These are phyloP conservation scores for Dryomyza anilis DNA, from an alignment of 2,888 invertebrate species.

Conservation along the genomic window DNA sequence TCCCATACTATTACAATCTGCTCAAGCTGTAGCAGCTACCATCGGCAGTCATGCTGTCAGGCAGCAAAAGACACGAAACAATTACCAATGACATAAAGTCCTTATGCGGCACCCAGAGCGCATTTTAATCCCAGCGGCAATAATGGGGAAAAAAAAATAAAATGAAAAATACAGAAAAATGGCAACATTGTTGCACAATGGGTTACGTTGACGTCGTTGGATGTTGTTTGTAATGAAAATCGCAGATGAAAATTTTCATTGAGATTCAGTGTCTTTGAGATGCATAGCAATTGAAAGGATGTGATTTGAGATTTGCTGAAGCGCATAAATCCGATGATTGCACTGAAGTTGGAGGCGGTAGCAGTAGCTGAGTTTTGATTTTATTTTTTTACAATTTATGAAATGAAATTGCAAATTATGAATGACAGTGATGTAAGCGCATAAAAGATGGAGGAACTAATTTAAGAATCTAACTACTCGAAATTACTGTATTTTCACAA, in stretches of 20 bases:
- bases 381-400: no score
- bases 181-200: not conserved
- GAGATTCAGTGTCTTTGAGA: constrained; percentile 7
- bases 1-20: no score
- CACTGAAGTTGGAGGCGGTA: no score
- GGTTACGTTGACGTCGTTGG: not conserved
- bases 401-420: no score
- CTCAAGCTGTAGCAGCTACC: no score
- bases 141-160: not conserved
- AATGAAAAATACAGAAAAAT: not conserved
- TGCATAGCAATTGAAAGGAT: constrained; percentile 10
- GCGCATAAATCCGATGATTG: no score
- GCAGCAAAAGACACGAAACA: constrained; percentile 11
- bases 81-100: constrained; percentile 16
- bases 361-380: no score
- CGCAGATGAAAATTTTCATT: not conserved
- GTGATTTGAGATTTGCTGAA: not conserved
- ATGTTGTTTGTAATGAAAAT: not conserved
- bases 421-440: no score
- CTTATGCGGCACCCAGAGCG: constrained; percentile 1
- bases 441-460: no score
- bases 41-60: not conserved
- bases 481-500: no score
- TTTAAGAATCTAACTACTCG: no score
- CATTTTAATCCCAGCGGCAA: constrained; percentile 9